These are phyloP conservation scores for Chrysina gloriosa DNA, from an alignment of 2,888 invertebrate genomes.

Conservation along the genomic window DNA sequence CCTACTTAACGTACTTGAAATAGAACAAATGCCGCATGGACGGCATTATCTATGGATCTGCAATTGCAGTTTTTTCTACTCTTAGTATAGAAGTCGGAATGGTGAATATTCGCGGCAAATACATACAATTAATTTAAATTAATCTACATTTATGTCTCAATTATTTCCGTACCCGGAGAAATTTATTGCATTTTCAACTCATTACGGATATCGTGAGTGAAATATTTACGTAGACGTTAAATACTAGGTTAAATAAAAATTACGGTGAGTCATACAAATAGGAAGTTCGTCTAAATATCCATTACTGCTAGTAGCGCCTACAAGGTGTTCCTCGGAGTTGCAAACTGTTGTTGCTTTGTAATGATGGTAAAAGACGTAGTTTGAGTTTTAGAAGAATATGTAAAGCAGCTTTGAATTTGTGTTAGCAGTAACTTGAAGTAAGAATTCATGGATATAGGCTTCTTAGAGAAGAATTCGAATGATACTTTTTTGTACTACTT, in stretches of 20 bases:
- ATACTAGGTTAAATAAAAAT: conserved; percentile 11
- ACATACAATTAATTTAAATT: conserved; percentile 40
- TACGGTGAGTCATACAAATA: conserved; percentile 1
- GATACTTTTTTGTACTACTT: no score
- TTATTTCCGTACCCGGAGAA: conserved; percentile 31
- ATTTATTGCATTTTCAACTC: conserved; percentile 31
- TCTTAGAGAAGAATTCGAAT: no score
- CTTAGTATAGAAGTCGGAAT: not conserved
- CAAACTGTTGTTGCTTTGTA: no score
- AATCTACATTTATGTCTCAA: conserved; percentile 42
- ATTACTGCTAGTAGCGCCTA: no score
- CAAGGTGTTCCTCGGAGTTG: no score
- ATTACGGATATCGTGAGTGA: conserved; percentile 2
- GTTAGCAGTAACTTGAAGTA: no score
- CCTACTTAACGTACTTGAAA: not conserved
- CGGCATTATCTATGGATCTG: conserved; percentile 15
- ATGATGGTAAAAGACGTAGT: no score
- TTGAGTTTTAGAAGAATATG: no score
- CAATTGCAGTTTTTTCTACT: not conserved
- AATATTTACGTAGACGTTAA: not conserved
- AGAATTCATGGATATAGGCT: not conserved
- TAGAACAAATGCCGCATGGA: not conserved
- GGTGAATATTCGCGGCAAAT: conserved; percentile 9
- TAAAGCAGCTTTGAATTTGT: no score
- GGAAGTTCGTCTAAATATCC: not conserved